Conservation (phyloP, 1,140 invertebrate species). For the Bombus confusus region DNA sequence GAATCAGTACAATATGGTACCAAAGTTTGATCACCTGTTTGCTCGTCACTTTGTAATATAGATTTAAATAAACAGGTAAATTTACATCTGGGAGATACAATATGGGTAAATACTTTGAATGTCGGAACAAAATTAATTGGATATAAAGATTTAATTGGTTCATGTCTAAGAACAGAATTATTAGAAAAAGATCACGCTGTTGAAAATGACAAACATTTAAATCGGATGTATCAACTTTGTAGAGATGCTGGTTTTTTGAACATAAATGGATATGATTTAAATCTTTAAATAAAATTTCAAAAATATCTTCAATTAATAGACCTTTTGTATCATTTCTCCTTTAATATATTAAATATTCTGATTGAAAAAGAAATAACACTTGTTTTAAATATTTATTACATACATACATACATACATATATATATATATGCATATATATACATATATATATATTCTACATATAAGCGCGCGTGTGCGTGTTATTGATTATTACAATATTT, state of each 20-base stretch:
- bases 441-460: neutral
- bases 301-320: neutral
- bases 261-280: constrained; percentile 46
- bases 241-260: constrained; percentile 46
- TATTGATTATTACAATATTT: neutral
- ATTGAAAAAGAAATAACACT: neutral
- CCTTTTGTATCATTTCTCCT: neutral
- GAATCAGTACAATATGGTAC: too few species aligned
- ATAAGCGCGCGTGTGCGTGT: neutral
- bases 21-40: too few species aligned
- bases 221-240: constrained; percentile 58
- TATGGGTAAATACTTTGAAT: constrained; percentile 77
- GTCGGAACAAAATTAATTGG: constrained; percentile 70
- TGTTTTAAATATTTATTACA: constrained; percentile 9
- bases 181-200: constrained; percentile 65
- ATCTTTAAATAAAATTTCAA: neutral
- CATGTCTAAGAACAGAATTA: constrained; percentile 67
- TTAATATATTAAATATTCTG: neutral
- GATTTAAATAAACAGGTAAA: constrained; percentile 68
- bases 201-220: constrained; percentile 70
- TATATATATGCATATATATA: neutral
- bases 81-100: constrained; percentile 74
- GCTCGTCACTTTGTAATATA: neutral
- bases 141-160: constrained; percentile 64
- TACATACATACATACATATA: neutral